Percentiles rank a stretch among this genome's conserved stretches.
Evolutionary conservation across 1,140 invertebrate genomes (phyloP).

Genomic region (Holotrichia oblita): DNA sequence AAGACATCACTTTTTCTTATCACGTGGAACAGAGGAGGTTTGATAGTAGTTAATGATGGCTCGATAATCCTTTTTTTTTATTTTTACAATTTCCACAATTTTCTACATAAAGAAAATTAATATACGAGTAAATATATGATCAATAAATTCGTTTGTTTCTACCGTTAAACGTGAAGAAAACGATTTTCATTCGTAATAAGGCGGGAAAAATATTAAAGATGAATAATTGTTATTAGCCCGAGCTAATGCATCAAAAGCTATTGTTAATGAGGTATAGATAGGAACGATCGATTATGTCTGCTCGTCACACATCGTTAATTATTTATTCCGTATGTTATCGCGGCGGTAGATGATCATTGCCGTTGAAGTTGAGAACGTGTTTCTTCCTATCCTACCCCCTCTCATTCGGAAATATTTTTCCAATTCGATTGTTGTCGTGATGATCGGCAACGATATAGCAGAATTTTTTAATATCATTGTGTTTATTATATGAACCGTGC

Average conservation of each 20-base stretch:
- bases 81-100: too few relatives aligned
- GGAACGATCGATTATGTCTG: slow-evolving; percentile 36
- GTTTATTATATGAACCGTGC: slow-evolving; percentile 29
- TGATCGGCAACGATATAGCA: slow-evolving; percentile 27
- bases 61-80: too few relatives aligned
- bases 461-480: slow-evolving; percentile 37
- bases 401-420: slow-evolving; percentile 17
- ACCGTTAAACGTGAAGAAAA: neutral
- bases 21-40: too few relatives aligned
- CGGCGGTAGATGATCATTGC: slow-evolving; percentile 27
- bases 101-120: too few relatives aligned
- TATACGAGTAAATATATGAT: too few relatives aligned
- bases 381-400: slow-evolving; percentile 26
- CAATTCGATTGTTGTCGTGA: slow-evolving; percentile 25
- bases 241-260: slow-evolving; percentile 29
- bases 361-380: slow-evolving; percentile 27
- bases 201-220: slow-evolving; percentile 20
- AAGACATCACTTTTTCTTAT: too few relatives aligned
- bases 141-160: too few relatives aligned
- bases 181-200: slow-evolving; percentile 10
- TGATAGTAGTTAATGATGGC: too few relatives aligned
- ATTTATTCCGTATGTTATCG: slow-evolving; percentile 36
- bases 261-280: slow-evolving; percentile 33
- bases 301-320: slow-evolving; percentile 35
- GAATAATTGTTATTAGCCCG: slow-evolving; percentile 22